Conservation (phyloP, 2,888 invertebrate species). For the Drosophila austrosaltans region DNA sequence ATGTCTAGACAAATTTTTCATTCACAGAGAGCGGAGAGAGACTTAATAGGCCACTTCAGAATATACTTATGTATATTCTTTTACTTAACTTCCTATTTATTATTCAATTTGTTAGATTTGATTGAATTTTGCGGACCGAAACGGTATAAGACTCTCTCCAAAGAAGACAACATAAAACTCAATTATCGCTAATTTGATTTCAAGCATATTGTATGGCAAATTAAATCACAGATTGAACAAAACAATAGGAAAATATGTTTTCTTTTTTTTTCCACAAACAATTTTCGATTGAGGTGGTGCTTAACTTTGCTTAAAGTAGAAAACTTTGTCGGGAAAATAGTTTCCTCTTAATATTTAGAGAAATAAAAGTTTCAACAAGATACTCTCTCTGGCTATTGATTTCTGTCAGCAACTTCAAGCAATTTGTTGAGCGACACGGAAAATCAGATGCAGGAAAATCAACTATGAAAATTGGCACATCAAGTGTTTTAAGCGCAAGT, state of each 20-base stretch:
- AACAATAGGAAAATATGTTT: conserved; percentile 55
- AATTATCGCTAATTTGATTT: conserved; percentile 67
- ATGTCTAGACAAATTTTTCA: neutral
- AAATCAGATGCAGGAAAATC: conserved; percentile 32
- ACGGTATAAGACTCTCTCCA: neutral
- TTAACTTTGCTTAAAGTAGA: conserved; percentile 53
- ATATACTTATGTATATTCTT: too few species aligned
- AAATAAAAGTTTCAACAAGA: conserved; percentile 27
- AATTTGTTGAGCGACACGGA: conserved; percentile 20
- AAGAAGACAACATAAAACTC: conserved; percentile 52
- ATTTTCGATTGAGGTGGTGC: conserved; percentile 18
- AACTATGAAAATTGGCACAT: conserved; percentile 76
- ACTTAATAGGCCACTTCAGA: neutral
- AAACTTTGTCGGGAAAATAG: conserved; percentile 47
- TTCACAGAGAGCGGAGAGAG: neutral
- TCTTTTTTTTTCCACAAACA: conserved; percentile 35
- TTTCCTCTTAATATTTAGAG: conserved; percentile 49
- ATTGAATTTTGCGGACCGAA: conserved; percentile 49
- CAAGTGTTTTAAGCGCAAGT: conserved; percentile 67
- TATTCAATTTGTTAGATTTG: conserved; percentile 57
- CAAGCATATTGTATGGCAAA: conserved; percentile 46
- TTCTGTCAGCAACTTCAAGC: conserved; percentile 45
- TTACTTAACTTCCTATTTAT: conserved; percentile 10
- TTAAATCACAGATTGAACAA: conserved; percentile 50
- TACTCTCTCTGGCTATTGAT: conserved; percentile 42